Base-by-base conservation (phyloP, 2,113 vertebrate genomes). In the Isichthys henryi region DNA sequence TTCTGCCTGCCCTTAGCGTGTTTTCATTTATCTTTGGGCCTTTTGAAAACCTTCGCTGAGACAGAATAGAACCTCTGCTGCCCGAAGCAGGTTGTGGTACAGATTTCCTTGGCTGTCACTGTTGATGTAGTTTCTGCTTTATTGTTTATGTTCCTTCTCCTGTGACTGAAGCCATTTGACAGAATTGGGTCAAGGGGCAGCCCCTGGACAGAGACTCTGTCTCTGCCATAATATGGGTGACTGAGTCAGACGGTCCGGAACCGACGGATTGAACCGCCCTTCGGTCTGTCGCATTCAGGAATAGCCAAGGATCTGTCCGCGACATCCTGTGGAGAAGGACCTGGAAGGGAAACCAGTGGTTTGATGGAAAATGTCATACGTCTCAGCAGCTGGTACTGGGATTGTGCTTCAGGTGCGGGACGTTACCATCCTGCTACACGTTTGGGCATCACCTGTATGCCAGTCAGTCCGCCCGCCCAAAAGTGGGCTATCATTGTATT, bases 211-310 rank as follows among this genome's bases (percentile, higher is more conserved):
- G 49, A 53, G 50, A 56, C 6, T n/a, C 53, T 84, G 45, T 84
- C 45, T 48, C 74, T 80, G 74, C 35, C n/a, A 80, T 80, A 35
- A 80, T 84, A 43, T 84, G 82, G 82, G 82, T 84, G 82, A 48
- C 62, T 80, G 82, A 84, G 43, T 84, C 82, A 84, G 48, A 50
- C 31, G 15, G 50, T 39, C 50, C n/a, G 31, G 50, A 35, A 50
- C 85, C 17, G 15, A 84, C 35, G 23, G 10, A 35, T 48, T 86
- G 85, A 48, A 17, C n/a, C 85, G 50, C 15, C n/a, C n/a, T 19
- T 53, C 2, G 85, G 46, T 53, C n/a, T n/a, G 48, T 52, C 39
- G 3, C 15, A 53, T 35, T 87, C 31, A 50, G 48, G 49, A 86
- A 52, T 31, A 86, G 49, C 5, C 49, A 46, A 52, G 23, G 39